Conservation (phyloP, 37 sponge, comb jelly and placozoan genomes). For the Tethya wilhelma region DNA sequence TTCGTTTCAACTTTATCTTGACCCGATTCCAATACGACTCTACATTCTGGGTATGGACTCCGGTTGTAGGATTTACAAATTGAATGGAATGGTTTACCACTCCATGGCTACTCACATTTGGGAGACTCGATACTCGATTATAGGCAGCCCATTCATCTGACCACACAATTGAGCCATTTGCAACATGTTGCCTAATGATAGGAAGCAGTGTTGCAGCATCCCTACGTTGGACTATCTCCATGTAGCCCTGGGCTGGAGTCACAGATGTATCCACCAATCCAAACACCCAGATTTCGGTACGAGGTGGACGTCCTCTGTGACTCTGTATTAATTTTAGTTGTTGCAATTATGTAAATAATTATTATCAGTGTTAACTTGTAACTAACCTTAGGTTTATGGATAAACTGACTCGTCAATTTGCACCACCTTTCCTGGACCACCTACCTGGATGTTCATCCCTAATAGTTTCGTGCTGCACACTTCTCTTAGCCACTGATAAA, state of each 20-base stretch:
- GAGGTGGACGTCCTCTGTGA: slow-evolving; percentile 52
- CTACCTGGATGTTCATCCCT: slow-evolving; percentile 5
- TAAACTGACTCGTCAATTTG: slow-evolving; percentile 64
- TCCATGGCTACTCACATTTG: slow-evolving; percentile 41
- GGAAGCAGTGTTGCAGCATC: slow-evolving; percentile 68
- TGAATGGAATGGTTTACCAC: slow-evolving; percentile 65
- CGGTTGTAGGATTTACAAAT: slow-evolving; percentile 62
- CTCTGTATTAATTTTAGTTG: slow-evolving; percentile 1
- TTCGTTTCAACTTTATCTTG: slow-evolving; percentile 62
- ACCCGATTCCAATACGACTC: slow-evolving; percentile 72
- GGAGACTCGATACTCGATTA: slow-evolving; percentile 8
- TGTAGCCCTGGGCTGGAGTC: slow-evolving; percentile 56
- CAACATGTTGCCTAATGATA: slow-evolving; percentile 59
- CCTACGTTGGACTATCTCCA: slow-evolving; percentile 54
- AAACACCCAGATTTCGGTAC: slow-evolving; percentile 65
- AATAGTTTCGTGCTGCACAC: slow-evolving; percentile 41
- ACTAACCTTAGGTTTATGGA: slow-evolving; percentile 66
- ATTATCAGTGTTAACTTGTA: neutral
- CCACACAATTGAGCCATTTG: slow-evolving; percentile 47
- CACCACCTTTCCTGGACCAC: slow-evolving; percentile 49
- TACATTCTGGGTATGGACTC: slow-evolving; percentile 65
- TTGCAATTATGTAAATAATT: neutral
- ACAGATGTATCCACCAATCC: slow-evolving; percentile 57
- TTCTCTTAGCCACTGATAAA: slow-evolving; percentile 58
- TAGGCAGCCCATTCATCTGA: slow-evolving; percentile 75